Conservation (phyloP, 2,888 invertebrate genomes). For the Rotaria macrura region DNA sequence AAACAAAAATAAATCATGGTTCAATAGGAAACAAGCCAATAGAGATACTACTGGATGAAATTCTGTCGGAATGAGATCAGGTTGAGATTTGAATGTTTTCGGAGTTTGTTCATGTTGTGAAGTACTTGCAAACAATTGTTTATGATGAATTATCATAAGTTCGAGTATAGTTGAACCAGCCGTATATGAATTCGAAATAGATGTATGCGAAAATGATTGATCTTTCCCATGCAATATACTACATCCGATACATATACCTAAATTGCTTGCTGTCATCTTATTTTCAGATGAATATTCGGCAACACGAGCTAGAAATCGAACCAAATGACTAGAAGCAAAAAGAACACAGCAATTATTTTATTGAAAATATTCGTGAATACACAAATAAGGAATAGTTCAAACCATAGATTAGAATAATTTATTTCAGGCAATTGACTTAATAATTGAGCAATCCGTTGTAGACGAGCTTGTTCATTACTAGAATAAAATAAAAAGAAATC, state of each 20-base stretch:
- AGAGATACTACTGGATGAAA: background rate
- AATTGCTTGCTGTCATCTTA: background rate
- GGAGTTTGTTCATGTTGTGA: background rate
- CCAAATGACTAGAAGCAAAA: background rate
- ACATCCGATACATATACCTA: slow-evolving; percentile 14
- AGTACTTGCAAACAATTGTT: background rate
- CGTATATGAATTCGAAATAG: background rate
- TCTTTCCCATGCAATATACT: background rate
- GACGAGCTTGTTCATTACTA: background rate
- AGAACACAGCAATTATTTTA: background rate
- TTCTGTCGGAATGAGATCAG: background rate
- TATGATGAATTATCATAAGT: background rate
- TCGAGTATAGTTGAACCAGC: background rate
- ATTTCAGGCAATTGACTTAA: background rate
- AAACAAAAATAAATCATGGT: background rate
- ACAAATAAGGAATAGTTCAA: background rate
- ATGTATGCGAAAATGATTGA: background rate
- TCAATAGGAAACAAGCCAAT: background rate
- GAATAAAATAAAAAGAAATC: background rate
- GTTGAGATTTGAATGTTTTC: background rate
- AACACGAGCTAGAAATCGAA: background rate
- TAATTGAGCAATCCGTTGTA: background rate
- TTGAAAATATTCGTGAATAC: background rate
- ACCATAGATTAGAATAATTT: background rate
- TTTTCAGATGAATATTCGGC: slow-evolving; percentile 2